These are phyloP conservation scores for Ellobius talpinus DNA, from an alignment of 2,113 vertebrate species.

Conservation along the genomic window DNA sequence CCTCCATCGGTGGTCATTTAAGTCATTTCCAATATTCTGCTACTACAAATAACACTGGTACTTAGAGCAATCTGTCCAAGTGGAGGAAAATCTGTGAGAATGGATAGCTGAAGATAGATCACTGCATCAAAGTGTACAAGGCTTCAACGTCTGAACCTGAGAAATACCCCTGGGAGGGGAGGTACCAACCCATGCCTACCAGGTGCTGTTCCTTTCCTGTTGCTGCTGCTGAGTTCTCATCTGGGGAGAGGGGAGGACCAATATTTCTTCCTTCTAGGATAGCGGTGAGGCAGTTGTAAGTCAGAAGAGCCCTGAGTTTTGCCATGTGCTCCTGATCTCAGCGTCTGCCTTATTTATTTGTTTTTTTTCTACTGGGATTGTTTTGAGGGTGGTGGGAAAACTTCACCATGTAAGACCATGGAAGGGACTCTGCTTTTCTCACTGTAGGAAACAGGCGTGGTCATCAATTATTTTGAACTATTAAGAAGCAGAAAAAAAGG, in stretches of 20 bases:
- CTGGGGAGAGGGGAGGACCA: fast-evolving
- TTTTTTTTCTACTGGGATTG: not conserved
- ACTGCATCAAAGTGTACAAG: not conserved
- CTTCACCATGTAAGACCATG: not conserved
- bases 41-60: not conserved
- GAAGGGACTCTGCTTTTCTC: not conserved
- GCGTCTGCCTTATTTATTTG: not conserved
- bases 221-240: not conserved
- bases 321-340: not conserved
- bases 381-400: not conserved
- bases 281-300: not conserved
- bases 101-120: not conserved
- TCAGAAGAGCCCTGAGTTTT: not conserved
- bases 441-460: not conserved
- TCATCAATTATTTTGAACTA: not conserved
- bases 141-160: not conserved
- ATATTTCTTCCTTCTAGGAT: not conserved
- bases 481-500: not conserved
- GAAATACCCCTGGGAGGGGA: not conserved
- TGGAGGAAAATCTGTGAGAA: not conserved
- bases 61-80: not conserved
- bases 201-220: fast-evolving
- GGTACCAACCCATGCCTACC: no score
- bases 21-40: not conserved
- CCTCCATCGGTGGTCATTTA: not conserved